phyloP scores from a whole-genome alignment of 2,113 vertebrate genomes.

The Acanthisitta chloris region DNA sequence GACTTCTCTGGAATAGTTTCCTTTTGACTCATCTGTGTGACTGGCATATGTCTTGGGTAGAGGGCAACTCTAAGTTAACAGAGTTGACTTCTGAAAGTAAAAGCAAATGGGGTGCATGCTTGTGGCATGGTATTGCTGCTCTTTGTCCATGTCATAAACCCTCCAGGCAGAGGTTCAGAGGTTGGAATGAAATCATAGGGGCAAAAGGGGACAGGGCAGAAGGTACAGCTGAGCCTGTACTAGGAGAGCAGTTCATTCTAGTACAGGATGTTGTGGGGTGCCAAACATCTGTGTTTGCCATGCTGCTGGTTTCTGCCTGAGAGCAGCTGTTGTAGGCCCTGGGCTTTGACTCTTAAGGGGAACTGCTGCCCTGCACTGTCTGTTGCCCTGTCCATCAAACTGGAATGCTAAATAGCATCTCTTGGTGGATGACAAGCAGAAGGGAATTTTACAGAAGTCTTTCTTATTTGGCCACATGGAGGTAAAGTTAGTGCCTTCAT shows the following conservation, averaged over 20 bases:
- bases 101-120: neutral
- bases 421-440: neutral
- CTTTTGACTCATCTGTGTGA: neutral
- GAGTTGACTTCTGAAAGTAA: slow-evolving; percentile 15
- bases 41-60: neutral
- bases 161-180: neutral
- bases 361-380: neutral
- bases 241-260: neutral
- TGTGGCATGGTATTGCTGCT: neutral
- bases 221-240: neutral
- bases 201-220: neutral
- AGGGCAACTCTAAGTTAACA: neutral
- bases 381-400: neutral
- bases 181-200: neutral
- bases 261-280: neutral
- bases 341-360: neutral
- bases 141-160: neutral
- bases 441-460: neutral
- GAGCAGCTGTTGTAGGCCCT: neutral
- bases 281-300: rapidly evolving
- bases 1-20: neutral
- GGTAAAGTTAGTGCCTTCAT: neutral
- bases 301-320: neutral
- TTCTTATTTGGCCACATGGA: neutral
- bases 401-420: neutral